Evolutionary conservation across 2,888 invertebrate species (phyloP).

Genomic region (Andrena bicolor): DNA sequence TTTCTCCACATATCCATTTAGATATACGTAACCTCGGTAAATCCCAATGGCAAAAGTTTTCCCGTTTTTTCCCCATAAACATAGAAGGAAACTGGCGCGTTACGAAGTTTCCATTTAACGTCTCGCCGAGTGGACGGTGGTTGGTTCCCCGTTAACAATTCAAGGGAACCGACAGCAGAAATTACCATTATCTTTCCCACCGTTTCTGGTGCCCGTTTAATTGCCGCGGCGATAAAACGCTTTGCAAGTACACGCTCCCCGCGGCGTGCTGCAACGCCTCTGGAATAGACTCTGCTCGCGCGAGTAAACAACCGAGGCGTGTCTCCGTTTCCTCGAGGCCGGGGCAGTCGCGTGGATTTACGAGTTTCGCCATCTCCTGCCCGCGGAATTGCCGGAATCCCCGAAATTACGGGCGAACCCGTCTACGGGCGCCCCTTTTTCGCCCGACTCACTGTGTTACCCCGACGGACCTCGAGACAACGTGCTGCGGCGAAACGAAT

Average conservation of each 20-base stretch:
- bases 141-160: conserved; percentile 20
- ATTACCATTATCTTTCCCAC: conserved; percentile 39
- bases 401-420: conserved; percentile 44
- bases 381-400: conserved; percentile 45
- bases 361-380: conserved; percentile 46
- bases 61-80: too few relatives aligned
- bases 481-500: neutral
- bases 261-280: conserved; percentile 19
- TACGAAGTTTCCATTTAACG: conserved; percentile 22
- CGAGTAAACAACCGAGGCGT: conserved; percentile 79
- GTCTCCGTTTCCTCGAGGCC: conserved; percentile 82
- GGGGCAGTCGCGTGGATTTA: conserved; percentile 54
- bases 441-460: neutral
- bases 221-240: conserved; percentile 41
- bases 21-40: too few relatives aligned
- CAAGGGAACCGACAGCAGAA: conserved; percentile 27
- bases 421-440: conserved; percentile 11
- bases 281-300: conserved; percentile 37
- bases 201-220: conserved; percentile 33
- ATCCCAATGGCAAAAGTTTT: too few relatives aligned
- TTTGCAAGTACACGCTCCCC: conserved; percentile 32
- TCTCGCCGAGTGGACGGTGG: neutral
- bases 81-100: neutral
- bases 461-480: neutral
- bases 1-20: too few relatives aligned